Percentiles rank a stretch among this genome's conserved stretches.
Evolutionary conservation across 2,888 invertebrate species (phyloP).

Genomic region (Phalangium opilio): DNA sequence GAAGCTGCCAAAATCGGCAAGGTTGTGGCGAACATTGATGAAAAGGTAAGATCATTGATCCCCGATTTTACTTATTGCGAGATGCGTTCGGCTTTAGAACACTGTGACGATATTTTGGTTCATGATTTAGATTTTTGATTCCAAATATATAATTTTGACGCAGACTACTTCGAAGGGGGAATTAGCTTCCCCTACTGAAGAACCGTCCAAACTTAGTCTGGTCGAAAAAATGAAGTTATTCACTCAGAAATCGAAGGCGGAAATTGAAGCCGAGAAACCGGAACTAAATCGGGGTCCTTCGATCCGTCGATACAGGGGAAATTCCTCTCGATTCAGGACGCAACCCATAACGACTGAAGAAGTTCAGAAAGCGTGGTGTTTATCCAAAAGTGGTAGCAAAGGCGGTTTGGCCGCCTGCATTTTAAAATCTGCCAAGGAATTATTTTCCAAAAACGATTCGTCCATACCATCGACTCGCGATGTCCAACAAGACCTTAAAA

Average conservation of each 20-base stretch:
- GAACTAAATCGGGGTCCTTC: conserved; percentile 3
- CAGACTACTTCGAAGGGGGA: too few relatives aligned
- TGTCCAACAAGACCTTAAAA: too few relatives aligned
- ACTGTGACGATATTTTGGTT: too few relatives aligned
- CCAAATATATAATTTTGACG: too few relatives aligned
- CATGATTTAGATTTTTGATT: too few relatives aligned
- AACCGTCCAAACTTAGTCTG: conserved; percentile 51
- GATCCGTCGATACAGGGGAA: conserved; percentile 22
- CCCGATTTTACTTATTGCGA: too few relatives aligned
- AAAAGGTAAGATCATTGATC: neutral
- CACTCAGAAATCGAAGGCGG: conserved; percentile 43
- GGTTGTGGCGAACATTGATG: conserved; percentile 1
- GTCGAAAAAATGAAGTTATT: conserved; percentile 58
- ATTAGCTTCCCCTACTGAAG: conserved; percentile 29
- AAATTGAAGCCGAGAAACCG: conserved; percentile 20
- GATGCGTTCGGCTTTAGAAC: too few relatives aligned
- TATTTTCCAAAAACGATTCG: conserved; percentile 39
- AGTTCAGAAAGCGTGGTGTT: conserved; percentile 32
- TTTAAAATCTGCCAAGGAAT: conserved; percentile 35
- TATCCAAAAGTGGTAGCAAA: too few relatives aligned
- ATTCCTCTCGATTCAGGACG: conserved; percentile 45
- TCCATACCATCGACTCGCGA: conserved; percentile 24
- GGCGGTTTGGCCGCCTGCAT: too few relatives aligned
- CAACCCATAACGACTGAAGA: conserved; percentile 57
- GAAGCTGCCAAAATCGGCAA: conserved; percentile 26